Conservation (phyloP, 2,888 invertebrate species). For the Andrena hattorfiana region DNA sequence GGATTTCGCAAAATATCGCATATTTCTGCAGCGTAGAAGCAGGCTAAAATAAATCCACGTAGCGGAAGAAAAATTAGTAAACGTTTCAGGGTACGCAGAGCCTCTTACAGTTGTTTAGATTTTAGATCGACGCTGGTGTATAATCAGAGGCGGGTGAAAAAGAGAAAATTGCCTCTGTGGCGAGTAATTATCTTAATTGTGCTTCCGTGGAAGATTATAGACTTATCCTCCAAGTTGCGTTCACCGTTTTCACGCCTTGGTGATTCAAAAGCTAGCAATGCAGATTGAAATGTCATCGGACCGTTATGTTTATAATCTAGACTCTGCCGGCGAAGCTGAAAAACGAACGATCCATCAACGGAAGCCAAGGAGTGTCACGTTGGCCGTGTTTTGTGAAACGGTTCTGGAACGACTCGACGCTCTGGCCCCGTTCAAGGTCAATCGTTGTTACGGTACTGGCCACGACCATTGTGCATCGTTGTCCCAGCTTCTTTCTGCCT, state of each 20-base stretch:
- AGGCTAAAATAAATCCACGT: neutral
- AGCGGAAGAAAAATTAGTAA: neutral
- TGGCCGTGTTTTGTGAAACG: slow-evolving; percentile 18
- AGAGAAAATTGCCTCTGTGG: slow-evolving; percentile 9
- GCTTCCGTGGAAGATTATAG: slow-evolving; percentile 9
- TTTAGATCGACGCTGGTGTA: neutral
- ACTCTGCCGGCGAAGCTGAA: neutral
- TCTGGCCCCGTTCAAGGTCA: slow-evolving; percentile 60
- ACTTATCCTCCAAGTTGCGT: neutral
- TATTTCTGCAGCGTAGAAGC: neutral
- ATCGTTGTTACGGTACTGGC: slow-evolving; percentile 53
- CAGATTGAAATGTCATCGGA: neutral
- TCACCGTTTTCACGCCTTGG: neutral
- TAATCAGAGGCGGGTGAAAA: neutral
- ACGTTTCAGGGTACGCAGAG: too few species aligned
- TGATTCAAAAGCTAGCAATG: neutral
- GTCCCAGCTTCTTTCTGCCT: neutral
- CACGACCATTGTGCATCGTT: slow-evolving; percentile 6
- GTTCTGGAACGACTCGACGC: slow-evolving; percentile 39
- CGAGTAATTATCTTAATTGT: slow-evolving; percentile 4
- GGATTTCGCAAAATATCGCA: neutral
- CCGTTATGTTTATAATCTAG: slow-evolving; percentile 1
- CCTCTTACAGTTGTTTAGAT: too few species aligned
- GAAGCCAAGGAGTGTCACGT: neutral
- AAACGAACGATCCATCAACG: slow-evolving; percentile 1